phyloP scores from a whole-genome alignment of 1,140 invertebrate species.

The Galleria mellonella region DNA sequence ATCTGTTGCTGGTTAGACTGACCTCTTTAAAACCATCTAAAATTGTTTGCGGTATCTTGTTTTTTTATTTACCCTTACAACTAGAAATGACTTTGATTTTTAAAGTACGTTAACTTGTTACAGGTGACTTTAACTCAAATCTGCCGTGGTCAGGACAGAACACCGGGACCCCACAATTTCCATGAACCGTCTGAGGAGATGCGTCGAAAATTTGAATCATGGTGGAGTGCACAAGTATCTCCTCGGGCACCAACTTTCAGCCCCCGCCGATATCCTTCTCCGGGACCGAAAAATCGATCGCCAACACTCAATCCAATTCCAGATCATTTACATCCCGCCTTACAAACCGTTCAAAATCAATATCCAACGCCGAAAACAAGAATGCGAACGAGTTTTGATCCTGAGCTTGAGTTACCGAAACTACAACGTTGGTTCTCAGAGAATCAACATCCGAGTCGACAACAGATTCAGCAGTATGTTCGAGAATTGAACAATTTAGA shows the following conservation, averaged over 20 bases:
- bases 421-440: conserved; percentile 96
- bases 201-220: conserved; percentile 85
- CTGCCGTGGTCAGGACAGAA: conserved; percentile 79
- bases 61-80: conserved; percentile 30
- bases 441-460: conserved; percentile 95
- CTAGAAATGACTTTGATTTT: conserved; percentile 24
- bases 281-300: conserved; percentile 67
- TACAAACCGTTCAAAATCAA: conserved; percentile 83
- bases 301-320: conserved; percentile 61
- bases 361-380: conserved; percentile 90
- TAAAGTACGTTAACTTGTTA: conserved; percentile 48
- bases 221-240: conserved; percentile 80
- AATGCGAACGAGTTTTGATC: conserved; percentile 95
- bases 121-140: conserved; percentile 86
- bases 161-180: conserved; percentile 67
- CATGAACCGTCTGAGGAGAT: conserved; percentile 84
- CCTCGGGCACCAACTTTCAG: conserved; percentile 76
- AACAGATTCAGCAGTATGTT: conserved; percentile 96
- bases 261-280: conserved; percentile 73
- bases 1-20: conserved; percentile 67
- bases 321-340: conserved; percentile 78
- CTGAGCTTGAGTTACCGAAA: conserved; percentile 95
- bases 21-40: conserved; percentile 66
- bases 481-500: conserved; percentile 94
- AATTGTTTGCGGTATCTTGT: conserved; percentile 58